Percentiles rank a stretch among this genome's conserved stretches.
phyloP scores from a whole-genome alignment of 2,113 vertebrate genomes.

The Microcebus murinus region DNA sequence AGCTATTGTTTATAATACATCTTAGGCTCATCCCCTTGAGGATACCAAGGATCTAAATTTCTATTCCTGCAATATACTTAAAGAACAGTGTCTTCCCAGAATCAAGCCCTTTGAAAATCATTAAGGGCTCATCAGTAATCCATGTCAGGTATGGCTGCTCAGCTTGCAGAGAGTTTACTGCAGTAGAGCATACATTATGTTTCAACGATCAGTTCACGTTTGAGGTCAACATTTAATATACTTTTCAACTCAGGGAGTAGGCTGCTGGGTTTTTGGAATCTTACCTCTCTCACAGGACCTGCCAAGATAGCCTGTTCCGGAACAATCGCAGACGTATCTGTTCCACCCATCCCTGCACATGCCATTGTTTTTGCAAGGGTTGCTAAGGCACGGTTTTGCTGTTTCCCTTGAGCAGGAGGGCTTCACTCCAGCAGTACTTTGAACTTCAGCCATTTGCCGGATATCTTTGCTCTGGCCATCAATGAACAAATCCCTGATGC shows the following conservation, averaged over 20 bases:
- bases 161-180: neutral
- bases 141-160: accelerated
- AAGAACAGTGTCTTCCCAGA: neutral
- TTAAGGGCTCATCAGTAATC: neutral
- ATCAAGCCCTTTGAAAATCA: neutral
- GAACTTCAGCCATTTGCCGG: conserved; percentile 95
- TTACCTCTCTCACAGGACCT: conserved; percentile 97
- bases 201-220: neutral
- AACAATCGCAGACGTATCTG: conserved; percentile 98
- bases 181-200: neutral
- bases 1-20: neutral
- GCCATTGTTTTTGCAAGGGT: conserved; percentile 97
- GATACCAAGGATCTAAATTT: neutral
- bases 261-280: conserved; percentile 49
- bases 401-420: conserved; percentile 96
- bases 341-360: conserved; percentile 98
- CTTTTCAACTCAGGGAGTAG: neutral
- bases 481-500: conserved; percentile 97
- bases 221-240: neutral
- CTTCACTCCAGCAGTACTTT: conserved; percentile 97
- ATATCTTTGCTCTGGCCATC: conserved; percentile 99
- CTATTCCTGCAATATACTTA: neutral
- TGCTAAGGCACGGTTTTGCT: conserved; percentile 97
- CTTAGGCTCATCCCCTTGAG: neutral
- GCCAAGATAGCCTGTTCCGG: conserved; percentile 96